Base-by-base conservation (phyloP, 1,140 invertebrate genomes). In the Campodea augens region DNA sequence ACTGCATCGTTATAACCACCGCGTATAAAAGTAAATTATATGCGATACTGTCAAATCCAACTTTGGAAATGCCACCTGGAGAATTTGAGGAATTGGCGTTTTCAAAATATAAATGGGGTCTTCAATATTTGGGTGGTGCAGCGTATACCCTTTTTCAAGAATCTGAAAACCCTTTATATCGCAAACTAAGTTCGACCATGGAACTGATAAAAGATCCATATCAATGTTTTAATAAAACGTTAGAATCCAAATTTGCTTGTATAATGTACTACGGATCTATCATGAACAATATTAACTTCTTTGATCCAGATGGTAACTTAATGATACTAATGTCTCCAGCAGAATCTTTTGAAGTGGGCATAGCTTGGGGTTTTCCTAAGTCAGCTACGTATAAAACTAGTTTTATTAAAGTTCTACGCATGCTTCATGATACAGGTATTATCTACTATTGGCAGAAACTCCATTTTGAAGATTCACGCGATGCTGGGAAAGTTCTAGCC, bases 141-240 rank as follows among this genome's bases (percentile, higher is more conserved):
- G 45, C 49, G 3, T 50, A 47, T 38, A 20, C 2, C 37, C 13
- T 46, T 3, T 29, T 50, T 10, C 25, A 45, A 29, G 36, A 27
- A 10, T 50, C 49, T 4, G 32, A 21, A n/a, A 47, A 47, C 36
- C 49, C 49, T 21, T 47, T 41, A 5, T 50, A 50, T 32, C n/a
- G 15, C 12, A 43, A 44, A 41, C 42, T 50, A 2, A 47, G 47
- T 27, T 4, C 25, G 2, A 20, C 20, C 20, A 43, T 50, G 46
- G 49, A 44, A 36, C 24, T 50, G 29, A 43, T 48, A 24, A 19
- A 41, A 18, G 41, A 25, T 38, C 38, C 29, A 13, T 20, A 37
- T 4, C 20, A 45, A 38, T 50, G 49, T 38, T 43, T 51, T 4
- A 25, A 49, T 19, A 23, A 37, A 13, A 36, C 44, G 12, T 23